Evolutionary conservation across 2,797 vertebrate species (phyloP).

Genomic region (Chromobotia macracanthus): DNA sequence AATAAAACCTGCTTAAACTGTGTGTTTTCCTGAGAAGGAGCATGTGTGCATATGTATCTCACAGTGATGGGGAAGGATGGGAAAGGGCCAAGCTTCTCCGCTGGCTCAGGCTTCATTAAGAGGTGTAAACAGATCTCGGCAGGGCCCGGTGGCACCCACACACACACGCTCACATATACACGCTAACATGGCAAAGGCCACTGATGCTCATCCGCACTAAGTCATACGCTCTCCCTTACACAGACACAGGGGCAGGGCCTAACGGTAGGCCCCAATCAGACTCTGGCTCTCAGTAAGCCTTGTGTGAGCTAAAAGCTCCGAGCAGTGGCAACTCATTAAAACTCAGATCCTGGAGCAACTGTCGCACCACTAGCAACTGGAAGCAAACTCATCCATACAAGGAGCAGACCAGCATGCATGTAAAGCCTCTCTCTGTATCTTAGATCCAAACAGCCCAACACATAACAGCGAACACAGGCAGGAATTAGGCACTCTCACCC

Average conservation of each 20-base stretch:
- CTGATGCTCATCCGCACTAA: constrained; percentile 29
- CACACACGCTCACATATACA: constrained; percentile 5
- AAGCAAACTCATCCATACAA: constrained; percentile 71
- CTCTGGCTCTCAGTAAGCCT: constrained; percentile 70
- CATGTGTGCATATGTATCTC: constrained; percentile 62
- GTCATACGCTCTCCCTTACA: constrained; percentile 32
- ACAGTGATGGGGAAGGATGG: constrained; percentile 68
- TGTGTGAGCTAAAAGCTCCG: constrained; percentile 75
- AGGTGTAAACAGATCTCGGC: constrained; percentile 75
- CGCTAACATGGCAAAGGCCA: constrained; percentile 39
- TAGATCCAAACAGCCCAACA: constrained; percentile 55
- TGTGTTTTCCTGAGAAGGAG: constrained; percentile 68
- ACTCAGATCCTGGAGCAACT: constrained; percentile 77
- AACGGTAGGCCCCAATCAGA: constrained; percentile 69
- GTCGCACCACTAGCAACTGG: constrained; percentile 70
- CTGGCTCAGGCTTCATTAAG: constrained; percentile 70
- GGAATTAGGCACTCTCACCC: constrained; percentile 57
- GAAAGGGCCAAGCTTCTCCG: constrained; percentile 72
- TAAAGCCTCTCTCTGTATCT: constrained; percentile 55
- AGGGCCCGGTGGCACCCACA: constrained; percentile 59
- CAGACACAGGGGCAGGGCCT: constrained; percentile 48
- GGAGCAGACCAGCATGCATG: constrained; percentile 61
- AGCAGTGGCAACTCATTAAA: constrained; percentile 78
- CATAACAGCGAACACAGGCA: constrained; percentile 61
- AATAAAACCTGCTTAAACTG: constrained; percentile 69